Conservation (phyloP, 2,888 invertebrate species). For the Arge pagana region DNA sequence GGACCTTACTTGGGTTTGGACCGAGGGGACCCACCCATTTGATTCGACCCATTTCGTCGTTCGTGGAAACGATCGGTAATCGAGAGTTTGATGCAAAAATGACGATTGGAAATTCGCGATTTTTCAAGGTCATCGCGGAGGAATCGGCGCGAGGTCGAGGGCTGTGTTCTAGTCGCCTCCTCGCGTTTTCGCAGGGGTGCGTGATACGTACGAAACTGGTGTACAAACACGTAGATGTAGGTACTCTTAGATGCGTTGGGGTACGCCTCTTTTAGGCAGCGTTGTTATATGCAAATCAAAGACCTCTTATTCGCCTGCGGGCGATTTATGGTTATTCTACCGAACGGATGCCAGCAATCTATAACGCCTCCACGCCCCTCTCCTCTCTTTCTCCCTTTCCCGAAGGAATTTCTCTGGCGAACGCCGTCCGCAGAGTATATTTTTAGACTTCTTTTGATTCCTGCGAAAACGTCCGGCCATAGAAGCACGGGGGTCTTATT, state of each 20-base stretch:
- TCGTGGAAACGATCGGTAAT: too few species aligned
- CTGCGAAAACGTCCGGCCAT: slow-evolving; percentile 10
- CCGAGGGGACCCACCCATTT: too few species aligned
- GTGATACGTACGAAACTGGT: background rate
- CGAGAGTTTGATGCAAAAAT: too few species aligned
- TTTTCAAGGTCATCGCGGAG: too few species aligned
- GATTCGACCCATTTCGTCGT: too few species aligned
- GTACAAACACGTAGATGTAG: slow-evolving; percentile 6
- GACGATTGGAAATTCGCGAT: too few species aligned
- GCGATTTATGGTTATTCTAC: slow-evolving; percentile 22
- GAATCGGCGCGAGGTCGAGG: too few species aligned
- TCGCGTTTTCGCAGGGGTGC: too few species aligned
- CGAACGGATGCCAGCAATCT: slow-evolving; percentile 22
- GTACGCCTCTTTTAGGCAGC: slow-evolving; percentile 20
- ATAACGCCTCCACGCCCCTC: slow-evolving; percentile 21
- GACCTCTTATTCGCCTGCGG: slow-evolving; percentile 17
- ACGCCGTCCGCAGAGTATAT: slow-evolving; percentile 16
- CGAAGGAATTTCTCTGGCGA: slow-evolving; percentile 17
- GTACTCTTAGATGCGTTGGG: too few species aligned
- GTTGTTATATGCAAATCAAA: slow-evolving; percentile 22
- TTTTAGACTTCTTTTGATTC: slow-evolving; percentile 2
- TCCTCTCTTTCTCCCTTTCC: too few species aligned
- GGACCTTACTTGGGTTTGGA: too few species aligned
- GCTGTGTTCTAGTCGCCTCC: too few species aligned
- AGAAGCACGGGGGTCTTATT: slow-evolving; percentile 18